Conservation (phyloP, 2,113 vertebrate genomes). For the Oophaga pumilio region DNA sequence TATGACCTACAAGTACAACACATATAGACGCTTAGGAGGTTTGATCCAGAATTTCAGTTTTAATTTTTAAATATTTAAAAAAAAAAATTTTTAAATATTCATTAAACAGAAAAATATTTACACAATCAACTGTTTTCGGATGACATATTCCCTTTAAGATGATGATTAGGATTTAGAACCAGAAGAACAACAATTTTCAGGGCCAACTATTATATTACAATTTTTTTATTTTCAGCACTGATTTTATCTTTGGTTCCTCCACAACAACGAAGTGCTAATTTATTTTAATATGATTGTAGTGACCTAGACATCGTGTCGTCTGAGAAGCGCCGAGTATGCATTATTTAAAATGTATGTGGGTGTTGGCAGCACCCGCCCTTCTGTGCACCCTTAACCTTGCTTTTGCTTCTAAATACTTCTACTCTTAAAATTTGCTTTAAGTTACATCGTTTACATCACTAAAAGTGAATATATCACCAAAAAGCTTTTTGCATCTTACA, state of each 20-base stretch:
- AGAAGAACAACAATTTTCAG: not conserved
- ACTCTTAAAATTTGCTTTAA: not conserved
- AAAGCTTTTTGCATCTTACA: not conserved
- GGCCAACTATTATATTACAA: not conserved
- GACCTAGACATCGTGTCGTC: not conserved
- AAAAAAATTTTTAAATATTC: too few relatives aligned
- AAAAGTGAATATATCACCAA: not conserved
- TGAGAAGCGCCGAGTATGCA: not conserved
- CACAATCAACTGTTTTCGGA: too few relatives aligned
- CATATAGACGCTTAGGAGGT: too few relatives aligned
- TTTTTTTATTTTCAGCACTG: not conserved
- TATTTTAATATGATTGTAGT: not conserved
- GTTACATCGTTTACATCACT: not conserved
- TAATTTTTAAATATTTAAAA: too few relatives aligned
- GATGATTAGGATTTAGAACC: not conserved
- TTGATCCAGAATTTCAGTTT: too few relatives aligned
- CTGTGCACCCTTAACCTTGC: not conserved
- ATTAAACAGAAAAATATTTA: too few relatives aligned
- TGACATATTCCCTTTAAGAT: not conserved
- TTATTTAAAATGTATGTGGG: not conserved
- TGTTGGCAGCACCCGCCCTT: constrained; percentile 24
- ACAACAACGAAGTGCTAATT: not conserved
- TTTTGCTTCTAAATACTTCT: not conserved
- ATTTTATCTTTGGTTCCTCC: not conserved
- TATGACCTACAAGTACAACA: too few relatives aligned